Percentiles rank a stretch among this genome's conserved stretches.
phyloP scores from a whole-genome alignment of 1,140 invertebrate genomes.

The Caenorhabditis remanei region DNA sequence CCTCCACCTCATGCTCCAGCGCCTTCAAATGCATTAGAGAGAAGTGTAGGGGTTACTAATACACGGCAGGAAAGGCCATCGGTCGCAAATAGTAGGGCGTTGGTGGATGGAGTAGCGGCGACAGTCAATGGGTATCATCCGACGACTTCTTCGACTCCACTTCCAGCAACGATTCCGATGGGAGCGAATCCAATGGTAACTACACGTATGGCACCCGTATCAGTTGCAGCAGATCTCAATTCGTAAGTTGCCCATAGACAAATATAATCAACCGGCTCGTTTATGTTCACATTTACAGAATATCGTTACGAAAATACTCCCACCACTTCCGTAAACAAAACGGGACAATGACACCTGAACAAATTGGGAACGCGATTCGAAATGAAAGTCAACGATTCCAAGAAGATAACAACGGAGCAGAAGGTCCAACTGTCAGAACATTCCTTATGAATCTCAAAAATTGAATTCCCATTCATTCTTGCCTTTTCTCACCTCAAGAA shows the following conservation, averaged over 20 bases:
- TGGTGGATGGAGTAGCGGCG: neutral
- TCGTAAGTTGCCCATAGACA: too few species aligned
- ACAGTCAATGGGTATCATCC: neutral
- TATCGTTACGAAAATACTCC: too few species aligned
- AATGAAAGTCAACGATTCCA: neutral
- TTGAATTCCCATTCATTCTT: neutral
- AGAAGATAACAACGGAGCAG: neutral
- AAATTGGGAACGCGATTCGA: conserved; percentile 4
- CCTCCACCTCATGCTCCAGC: neutral
- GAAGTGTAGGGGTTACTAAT: conserved; percentile 17
- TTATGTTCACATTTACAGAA: neutral
- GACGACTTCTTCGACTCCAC: too few species aligned
- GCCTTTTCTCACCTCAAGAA: neutral
- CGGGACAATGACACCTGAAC: conserved; percentile 17
- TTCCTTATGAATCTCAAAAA: conserved; percentile 10
- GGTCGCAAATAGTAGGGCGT: conserved; percentile 17
- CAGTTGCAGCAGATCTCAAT: too few species aligned
- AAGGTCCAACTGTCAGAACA: neutral
- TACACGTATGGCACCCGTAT: too few species aligned
- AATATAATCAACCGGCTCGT: neutral
- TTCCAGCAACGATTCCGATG: too few species aligned
- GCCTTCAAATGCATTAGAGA: neutral
- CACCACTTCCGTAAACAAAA: neutral
- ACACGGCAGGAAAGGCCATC: neutral
- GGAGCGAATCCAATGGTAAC: too few species aligned